Evolutionary conservation across 1,140 invertebrate species (phyloP).

Genomic region (Magallana gigas): DNA sequence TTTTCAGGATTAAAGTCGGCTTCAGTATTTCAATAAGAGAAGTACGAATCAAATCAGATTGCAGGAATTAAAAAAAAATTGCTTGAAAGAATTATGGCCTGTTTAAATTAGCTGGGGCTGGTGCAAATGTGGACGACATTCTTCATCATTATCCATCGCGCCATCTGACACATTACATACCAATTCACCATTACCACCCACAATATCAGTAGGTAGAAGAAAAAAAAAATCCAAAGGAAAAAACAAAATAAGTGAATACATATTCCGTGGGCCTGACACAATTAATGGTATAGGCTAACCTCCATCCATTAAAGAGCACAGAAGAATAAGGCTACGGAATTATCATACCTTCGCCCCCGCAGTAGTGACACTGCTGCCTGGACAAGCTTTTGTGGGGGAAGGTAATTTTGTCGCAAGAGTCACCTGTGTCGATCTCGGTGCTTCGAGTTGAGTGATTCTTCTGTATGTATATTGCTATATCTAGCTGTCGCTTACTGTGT

Average conservation of each 20-base stretch:
- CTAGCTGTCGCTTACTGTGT: not conserved
- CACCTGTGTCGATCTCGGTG: not conserved
- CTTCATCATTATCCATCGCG: not conserved
- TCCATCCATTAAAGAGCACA: not conserved
- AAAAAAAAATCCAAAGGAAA: too few relatives aligned
- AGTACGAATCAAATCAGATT: too few relatives aligned
- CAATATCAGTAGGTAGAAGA: not conserved
- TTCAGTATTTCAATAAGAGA: too few relatives aligned
- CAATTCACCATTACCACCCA: not conserved
- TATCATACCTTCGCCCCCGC: not conserved
- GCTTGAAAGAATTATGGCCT: not conserved
- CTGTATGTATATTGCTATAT: not conserved
- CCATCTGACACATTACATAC: not conserved
- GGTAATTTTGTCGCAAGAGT: not conserved
- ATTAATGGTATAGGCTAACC: conserved; percentile 3
- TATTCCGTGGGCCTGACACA: not conserved
- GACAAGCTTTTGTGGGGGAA: not conserved
- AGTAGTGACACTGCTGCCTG: not conserved
- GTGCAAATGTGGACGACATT: not conserved
- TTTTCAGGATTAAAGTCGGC: too few relatives aligned
- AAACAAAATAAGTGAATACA: not conserved
- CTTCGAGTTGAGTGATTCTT: not conserved
- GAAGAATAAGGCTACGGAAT: not conserved
- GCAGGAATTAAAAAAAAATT: not conserved
- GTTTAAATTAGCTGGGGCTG: not conserved